phyloP scores from a whole-genome alignment of 2,113 vertebrate species.

The Osmerus mordax region DNA sequence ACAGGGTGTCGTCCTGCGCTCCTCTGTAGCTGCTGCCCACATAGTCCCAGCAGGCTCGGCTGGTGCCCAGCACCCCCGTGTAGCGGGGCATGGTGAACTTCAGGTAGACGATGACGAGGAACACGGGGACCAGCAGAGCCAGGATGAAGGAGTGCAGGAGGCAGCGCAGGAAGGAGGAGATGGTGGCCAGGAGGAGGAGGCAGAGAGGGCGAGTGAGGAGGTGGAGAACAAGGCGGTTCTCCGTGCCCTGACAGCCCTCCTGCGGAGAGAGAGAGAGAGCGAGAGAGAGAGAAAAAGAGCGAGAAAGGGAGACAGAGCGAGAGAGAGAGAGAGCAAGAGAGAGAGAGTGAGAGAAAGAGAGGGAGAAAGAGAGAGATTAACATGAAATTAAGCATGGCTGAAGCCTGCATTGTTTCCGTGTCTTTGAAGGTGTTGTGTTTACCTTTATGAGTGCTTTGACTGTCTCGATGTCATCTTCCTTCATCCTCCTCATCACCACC shows the following conservation, averaged over 20 bases:
- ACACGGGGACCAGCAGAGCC: slow-evolving; percentile 79
- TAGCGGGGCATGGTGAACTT: slow-evolving; percentile 82
- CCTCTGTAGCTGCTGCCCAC: slow-evolving; percentile 70
- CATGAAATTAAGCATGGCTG: no score
- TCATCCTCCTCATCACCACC: slow-evolving; percentile 73
- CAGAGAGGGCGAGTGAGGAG: slow-evolving; percentile 79
- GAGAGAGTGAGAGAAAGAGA: neutral
- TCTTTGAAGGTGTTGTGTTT: neutral
- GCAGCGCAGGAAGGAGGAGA: slow-evolving; percentile 79
- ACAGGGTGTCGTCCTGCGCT: slow-evolving; percentile 54
- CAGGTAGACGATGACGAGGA: slow-evolving; percentile 76
- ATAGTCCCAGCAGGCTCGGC: slow-evolving; percentile 75
- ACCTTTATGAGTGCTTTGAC: slow-evolving; percentile 77
- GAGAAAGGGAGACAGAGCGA: neutral
- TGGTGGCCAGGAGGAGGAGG: slow-evolving; percentile 75
- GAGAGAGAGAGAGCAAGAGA: neutral
- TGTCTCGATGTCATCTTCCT: slow-evolving; percentile 71
- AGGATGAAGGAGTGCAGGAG: slow-evolving; percentile 82
- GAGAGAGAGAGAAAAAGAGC: neutral
- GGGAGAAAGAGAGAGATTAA: neutral
- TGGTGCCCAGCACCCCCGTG: slow-evolving; percentile 70
- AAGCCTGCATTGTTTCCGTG: neutral
- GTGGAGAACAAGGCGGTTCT: slow-evolving; percentile 84
- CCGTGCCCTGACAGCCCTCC: slow-evolving; percentile 81
- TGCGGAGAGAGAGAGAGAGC: slow-evolving; percentile 39